These are phyloP conservation scores for Drosophila cognata DNA, from an alignment of 2,888 invertebrate species.

Conservation along the genomic window DNA sequence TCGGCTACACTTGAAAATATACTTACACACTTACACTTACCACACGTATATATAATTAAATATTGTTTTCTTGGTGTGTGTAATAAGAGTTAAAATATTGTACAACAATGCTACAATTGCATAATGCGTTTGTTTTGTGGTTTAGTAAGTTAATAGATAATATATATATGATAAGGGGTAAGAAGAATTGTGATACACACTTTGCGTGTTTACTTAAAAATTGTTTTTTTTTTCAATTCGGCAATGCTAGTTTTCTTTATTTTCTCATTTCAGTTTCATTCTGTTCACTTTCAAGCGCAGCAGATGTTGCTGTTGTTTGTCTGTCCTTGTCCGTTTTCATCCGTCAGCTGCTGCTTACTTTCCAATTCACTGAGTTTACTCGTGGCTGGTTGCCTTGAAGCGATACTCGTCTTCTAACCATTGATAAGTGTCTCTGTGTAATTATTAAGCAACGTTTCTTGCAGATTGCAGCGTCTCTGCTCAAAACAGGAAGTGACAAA, in stretches of 20 bases:
- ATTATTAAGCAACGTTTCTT: conserved; percentile 43
- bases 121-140: conserved; percentile 43
- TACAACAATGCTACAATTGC: conserved; percentile 50
- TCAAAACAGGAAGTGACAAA: conserved; percentile 50
- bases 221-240: conserved; percentile 1
- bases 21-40: not conserved
- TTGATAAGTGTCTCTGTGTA: conserved; percentile 41
- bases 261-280: conserved; percentile 55
- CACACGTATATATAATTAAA: conserved; percentile 42
- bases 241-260: not conserved
- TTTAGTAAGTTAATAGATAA: conserved; percentile 4
- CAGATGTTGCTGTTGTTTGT: conserved; percentile 59
- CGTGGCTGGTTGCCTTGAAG: conserved; percentile 20
- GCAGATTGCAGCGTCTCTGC: conserved; percentile 20
- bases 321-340: conserved; percentile 12
- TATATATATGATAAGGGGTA: conserved; percentile 10
- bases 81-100: conserved; percentile 30
- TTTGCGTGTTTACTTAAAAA: not conserved
- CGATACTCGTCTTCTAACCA: conserved; percentile 4
- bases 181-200: not conserved
- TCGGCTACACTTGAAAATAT: conserved; percentile 5
- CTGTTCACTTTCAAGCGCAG: conserved; percentile 59
- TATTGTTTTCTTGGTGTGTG: conserved; percentile 41
- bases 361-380: conserved; percentile 60
- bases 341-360: conserved; percentile 39